Conservation (phyloP, 2,797 vertebrate species). For the Mallotus villosus region DNA sequence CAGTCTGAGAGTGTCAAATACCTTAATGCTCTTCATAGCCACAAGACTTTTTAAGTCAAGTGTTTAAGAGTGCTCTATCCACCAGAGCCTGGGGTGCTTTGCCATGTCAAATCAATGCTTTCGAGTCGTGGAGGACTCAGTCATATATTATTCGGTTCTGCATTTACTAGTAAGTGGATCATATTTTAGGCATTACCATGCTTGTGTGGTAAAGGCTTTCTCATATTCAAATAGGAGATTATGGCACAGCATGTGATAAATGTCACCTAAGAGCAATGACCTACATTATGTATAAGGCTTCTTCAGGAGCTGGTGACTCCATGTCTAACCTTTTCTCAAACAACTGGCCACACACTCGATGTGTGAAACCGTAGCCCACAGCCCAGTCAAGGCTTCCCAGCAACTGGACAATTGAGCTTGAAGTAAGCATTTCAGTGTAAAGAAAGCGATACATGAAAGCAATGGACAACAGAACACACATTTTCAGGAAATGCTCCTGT, state of each 20-base stretch:
- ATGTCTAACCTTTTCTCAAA: slow-evolving; percentile 16
- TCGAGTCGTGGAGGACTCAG: slow-evolving; percentile 39
- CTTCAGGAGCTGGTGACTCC: slow-evolving; percentile 24
- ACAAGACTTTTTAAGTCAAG: slow-evolving; percentile 40
- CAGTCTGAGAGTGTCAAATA: slow-evolving; percentile 24
- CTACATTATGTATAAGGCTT: slow-evolving; percentile 33
- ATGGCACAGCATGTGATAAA: slow-evolving; percentile 53
- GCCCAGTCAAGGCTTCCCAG: neutral
- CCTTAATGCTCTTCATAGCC: slow-evolving; percentile 32
- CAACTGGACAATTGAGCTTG: neutral
- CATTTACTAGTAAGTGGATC: slow-evolving; percentile 55
- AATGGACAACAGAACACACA: neutral
- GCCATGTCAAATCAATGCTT: slow-evolving; percentile 57
- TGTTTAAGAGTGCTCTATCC: slow-evolving; percentile 45
- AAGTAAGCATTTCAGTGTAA: neutral
- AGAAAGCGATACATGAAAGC: neutral
- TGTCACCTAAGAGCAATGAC: slow-evolving; percentile 47
- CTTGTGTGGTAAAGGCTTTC: slow-evolving; percentile 42
- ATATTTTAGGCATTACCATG: slow-evolving; percentile 55
- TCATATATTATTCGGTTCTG: slow-evolving; percentile 55
- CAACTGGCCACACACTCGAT: neutral
- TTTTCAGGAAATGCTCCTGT: neutral
- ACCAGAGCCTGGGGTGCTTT: slow-evolving; percentile 26
- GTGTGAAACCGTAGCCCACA: neutral
- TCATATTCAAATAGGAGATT: slow-evolving; percentile 57